Percentiles rank a stretch among this genome's conserved stretches.
Evolutionary conservation across 2,797 vertebrate species (phyloP).

Genomic region (Phalanger gymnotis): DNA sequence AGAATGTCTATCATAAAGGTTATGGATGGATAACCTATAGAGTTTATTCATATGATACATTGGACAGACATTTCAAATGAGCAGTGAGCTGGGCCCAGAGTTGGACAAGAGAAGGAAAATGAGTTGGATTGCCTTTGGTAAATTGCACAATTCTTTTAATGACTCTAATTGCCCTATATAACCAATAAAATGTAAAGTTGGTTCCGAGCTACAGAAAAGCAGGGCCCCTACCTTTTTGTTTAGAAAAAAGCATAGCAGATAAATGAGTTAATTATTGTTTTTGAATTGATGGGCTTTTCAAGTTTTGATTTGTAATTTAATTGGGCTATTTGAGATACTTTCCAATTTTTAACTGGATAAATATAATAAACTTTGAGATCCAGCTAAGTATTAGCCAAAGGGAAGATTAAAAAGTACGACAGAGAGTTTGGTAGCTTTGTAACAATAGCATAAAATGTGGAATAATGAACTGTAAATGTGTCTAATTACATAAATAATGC

Average conservation of each 20-base stretch:
- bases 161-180: background rate
- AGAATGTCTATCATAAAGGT: background rate
- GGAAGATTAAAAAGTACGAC: slow-evolving; percentile 70
- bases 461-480: slow-evolving; percentile 83
- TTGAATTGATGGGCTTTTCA: slow-evolving; percentile 31
- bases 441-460: slow-evolving; percentile 81
- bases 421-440: slow-evolving; percentile 72
- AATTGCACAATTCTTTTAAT: background rate
- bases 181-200: background rate
- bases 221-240: slow-evolving; percentile 29
- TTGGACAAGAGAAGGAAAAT: background rate
- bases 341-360: slow-evolving; percentile 56
- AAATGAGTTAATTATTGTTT: slow-evolving; percentile 76
- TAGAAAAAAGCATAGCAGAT: slow-evolving; percentile 46
- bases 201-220: background rate
- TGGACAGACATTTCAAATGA: background rate
- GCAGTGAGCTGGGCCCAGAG: background rate
- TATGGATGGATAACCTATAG: background rate
- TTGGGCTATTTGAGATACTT: slow-evolving; percentile 40
- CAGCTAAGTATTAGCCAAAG: slow-evolving; percentile 63
- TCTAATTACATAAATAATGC: slow-evolving; percentile 89
- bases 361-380: slow-evolving; percentile 58
- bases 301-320: slow-evolving; percentile 65
- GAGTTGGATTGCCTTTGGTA: background rate
- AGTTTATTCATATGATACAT: background rate